These are phyloP conservation scores for Channallabes apus DNA, from an alignment of 2,797 vertebrate species.

Conservation along the genomic window DNA sequence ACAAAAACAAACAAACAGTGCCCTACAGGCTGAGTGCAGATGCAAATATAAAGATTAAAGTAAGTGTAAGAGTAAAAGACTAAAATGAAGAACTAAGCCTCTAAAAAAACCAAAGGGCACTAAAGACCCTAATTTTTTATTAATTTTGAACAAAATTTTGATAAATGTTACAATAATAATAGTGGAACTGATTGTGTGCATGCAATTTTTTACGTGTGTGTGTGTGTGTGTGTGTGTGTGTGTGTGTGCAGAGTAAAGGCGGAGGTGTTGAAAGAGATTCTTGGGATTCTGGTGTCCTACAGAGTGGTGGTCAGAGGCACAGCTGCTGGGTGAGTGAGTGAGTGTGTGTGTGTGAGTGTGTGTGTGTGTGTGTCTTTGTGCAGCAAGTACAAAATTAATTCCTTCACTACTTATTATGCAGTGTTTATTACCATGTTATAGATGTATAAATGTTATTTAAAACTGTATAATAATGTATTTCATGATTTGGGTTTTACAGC, in stretches of 20 bases:
- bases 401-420: not conserved
- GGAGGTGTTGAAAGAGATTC: slow-evolving; percentile 83
- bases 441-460: not conserved
- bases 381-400: not conserved
- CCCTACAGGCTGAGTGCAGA: too few relatives aligned
- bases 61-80: not conserved
- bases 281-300: slow-evolving; percentile 91
- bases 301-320: slow-evolving; percentile 85
- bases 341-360: not conserved
- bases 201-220: not conserved
- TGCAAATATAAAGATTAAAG: not conserved
- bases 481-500: slow-evolving; percentile 46
- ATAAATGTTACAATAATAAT: not conserved
- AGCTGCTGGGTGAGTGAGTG: slow-evolving; percentile 81
- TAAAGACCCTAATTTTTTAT: not conserved
- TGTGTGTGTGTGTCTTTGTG: slow-evolving; percentile 5
- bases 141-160: not conserved
- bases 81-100: not conserved
- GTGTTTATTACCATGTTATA: not conserved
- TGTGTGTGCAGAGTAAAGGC: slow-evolving; percentile 75
- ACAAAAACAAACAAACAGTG: not conserved
- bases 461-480: not conserved
- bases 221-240: slow-evolving; percentile 57
- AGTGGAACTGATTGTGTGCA: not conserved
- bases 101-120: not conserved